Conservation (phyloP, 2,888 invertebrate species). For the Erebia epiphron region DNA sequence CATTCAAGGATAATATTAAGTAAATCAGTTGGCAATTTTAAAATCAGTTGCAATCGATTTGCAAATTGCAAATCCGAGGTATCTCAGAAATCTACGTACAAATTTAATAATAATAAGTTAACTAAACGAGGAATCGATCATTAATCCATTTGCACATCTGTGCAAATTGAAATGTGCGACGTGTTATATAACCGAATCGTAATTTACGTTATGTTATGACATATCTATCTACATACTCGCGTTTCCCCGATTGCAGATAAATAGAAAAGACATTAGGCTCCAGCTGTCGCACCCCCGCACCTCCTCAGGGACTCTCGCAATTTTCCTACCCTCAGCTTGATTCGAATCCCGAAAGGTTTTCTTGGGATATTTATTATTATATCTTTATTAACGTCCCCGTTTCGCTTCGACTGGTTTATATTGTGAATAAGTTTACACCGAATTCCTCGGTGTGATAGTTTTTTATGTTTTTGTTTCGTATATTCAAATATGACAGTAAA, state of each 20-base stretch:
- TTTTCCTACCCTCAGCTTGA: conserved; percentile 81
- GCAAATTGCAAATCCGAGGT: not conserved
- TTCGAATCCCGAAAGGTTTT: conserved; percentile 79
- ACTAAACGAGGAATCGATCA: conserved; percentile 14
- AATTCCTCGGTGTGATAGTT: conserved; percentile 59
- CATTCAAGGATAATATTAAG: not conserved
- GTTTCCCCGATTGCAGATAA: conserved; percentile 74
- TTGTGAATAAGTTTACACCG: conserved; percentile 67
- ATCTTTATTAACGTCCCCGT: conserved; percentile 76
- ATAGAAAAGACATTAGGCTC: conserved; percentile 76
- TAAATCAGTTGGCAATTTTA: not conserved
- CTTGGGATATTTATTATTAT: conserved; percentile 79
- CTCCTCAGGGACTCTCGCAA: conserved; percentile 76
- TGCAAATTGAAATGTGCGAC: conserved; percentile 28
- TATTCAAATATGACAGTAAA: conserved; percentile 11
- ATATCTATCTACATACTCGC: conserved; percentile 49
- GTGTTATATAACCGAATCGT: conserved; percentile 32
- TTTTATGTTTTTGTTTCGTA: conserved; percentile 31
- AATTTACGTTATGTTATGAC: conserved; percentile 44
- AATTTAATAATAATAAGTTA: conserved; percentile 6
- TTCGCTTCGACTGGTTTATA: conserved; percentile 68
- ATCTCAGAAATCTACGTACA: not conserved
- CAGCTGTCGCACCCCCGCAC: conserved; percentile 71
- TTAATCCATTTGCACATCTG: conserved; percentile 34
- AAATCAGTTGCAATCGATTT: not conserved